Evolutionary conservation across 2,888 invertebrate genomes (phyloP), one percentile per base, ranked within the genome.

Genomic region (Drosophila longiperda): DNA sequence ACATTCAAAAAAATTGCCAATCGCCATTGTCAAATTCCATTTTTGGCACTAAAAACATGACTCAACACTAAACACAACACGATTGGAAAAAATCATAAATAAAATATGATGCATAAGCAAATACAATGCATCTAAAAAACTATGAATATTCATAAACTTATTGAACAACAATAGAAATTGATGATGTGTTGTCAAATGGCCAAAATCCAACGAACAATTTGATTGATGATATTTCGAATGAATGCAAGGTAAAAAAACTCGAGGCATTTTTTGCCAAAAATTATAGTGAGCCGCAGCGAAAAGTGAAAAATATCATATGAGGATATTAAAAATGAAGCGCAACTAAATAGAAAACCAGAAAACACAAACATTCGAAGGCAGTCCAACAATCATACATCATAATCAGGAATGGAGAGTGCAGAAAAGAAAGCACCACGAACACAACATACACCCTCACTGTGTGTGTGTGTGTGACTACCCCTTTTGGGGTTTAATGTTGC

Each of bases 111-210:
- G 75, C 73, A 73, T 82, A 78, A 82, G 72, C 85, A 83, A 89
- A 87, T 78, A 85, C 78, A 89, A 87, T 65, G 62, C 72, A 60
- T 62, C 73, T 77, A 82, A 87, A 74, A 75, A 82, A 85, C 88
- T 87, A 87, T 87, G 87, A 87, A 87, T 87, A 87, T 87, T 87
- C 87, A 87, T 87, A 87, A 87, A 83, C 74, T 73, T 76, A 82
- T 84, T 78, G 82, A 85, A 78, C 74, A 75, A 82, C 89, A 87
- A 87, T 89, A 83, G 87, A 83, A 83, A 82, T 85, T 87, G 87
- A 87, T 89, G 89, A 89, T 87, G 80, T 82, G 80, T 73, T 83
- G 89, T 87, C 89, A 82, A 84, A 87, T 85, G 67, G 78, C 48
- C 72, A 20, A 49, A 55, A 75, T 42, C 58, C 68, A 75, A 42